Base-by-base conservation (phyloP, 2,113 vertebrate genomes). In the Daboia siamensis region DNA sequence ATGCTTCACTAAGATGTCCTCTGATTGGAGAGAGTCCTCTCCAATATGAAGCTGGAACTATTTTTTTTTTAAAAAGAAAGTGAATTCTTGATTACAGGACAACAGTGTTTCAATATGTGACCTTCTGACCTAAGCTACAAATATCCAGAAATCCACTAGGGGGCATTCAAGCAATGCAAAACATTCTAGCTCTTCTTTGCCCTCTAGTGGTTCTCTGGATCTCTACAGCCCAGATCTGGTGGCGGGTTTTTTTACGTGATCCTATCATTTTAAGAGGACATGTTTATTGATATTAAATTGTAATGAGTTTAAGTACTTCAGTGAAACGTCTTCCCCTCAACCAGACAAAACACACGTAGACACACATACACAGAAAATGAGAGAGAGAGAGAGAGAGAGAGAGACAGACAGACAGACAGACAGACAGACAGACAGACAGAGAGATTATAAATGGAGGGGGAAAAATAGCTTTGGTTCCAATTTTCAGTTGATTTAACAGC, bases 401-500 rank as follows among this genome's bases (percentile, higher is more conserved):
- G 39, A 39, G 39, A n/a, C n/a, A n/a, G n/a, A n/a, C n/a, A n/a
- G n/a, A n/a, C n/a, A n/a, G n/a, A n/a, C n/a, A n/a, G n/a, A n/a
- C n/a, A n/a, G n/a, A n/a, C n/a, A n/a, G n/a, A n/a, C n/a, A n/a
- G n/a, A n/a, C n/a, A n/a, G n/a, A n/a, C n/a, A 80, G 9, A 39
- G 17, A 80, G 17, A 39, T 39, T 80, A 7, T 21, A 39, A 80
- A 80, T 20, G 3, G 10, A 4, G 39, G 11, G 23, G 5, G 59
- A 0, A 17, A 80, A 93, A 90, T 91, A 95, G 91, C 90, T 90
- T 3, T 74, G 84, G 52, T 91, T 91, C 90, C 5, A 51, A 89
- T 89, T 29, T 93, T 74, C 33, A 69, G 52, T 9, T 1, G 0
- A 84, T 20, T 90, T 86, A 92, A 97, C 98, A 98, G 97, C 96